Evolutionary conservation across 1,140 invertebrate species (phyloP).

Genomic region (Drosophila guanche): DNA sequence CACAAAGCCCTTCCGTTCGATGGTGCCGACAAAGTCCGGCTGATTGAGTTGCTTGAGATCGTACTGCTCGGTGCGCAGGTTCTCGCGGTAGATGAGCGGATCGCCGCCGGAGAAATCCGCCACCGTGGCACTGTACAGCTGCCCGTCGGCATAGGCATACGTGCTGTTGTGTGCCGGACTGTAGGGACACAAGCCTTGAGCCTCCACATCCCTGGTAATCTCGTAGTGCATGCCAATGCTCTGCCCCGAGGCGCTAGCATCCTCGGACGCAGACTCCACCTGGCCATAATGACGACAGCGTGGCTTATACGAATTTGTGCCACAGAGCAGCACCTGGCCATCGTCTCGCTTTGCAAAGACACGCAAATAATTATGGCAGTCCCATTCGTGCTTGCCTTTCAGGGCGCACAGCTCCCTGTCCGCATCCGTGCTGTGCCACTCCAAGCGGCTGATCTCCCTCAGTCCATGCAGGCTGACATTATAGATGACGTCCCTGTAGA

Average conservation of each 20-base stretch:
- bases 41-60: constrained; percentile 87
- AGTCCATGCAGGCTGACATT: constrained; percentile 91
- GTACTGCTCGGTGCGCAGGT: constrained; percentile 93
- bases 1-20: constrained; percentile 95
- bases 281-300: constrained; percentile 88
- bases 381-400: constrained; percentile 93
- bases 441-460: constrained; percentile 88
- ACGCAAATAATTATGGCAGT: constrained; percentile 98
- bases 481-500: constrained; percentile 89
- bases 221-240: constrained; percentile 72
- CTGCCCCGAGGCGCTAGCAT: neutral
- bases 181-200: constrained; percentile 94
- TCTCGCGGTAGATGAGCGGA: constrained; percentile 94
- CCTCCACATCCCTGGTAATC: constrained; percentile 88
- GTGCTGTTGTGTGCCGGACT: constrained; percentile 97
- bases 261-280: constrained; percentile 41
- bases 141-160: constrained; percentile 91
- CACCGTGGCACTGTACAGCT: constrained; percentile 97
- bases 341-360: constrained; percentile 89
- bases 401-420: constrained; percentile 93
- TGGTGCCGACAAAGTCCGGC: constrained; percentile 94
- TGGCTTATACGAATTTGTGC: constrained; percentile 98
- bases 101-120: constrained; percentile 96
- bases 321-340: constrained; percentile 93
- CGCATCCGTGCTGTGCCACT: constrained; percentile 92